Conservation (phyloP, 2,113 vertebrate species). For the Fregetta grallaria region DNA sequence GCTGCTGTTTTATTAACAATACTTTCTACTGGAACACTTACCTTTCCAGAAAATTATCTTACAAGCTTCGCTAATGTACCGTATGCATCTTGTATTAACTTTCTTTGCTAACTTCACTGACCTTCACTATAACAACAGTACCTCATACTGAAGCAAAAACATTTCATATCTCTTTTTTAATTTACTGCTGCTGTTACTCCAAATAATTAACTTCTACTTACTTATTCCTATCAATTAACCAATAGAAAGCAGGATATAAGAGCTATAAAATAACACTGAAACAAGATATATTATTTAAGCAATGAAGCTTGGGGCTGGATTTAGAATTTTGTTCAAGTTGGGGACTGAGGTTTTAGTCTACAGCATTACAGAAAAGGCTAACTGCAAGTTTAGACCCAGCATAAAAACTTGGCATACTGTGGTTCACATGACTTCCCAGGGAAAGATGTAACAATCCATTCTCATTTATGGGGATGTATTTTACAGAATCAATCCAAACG, state of each 20-base stretch:
- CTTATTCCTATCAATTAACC: not conserved
- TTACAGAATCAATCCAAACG: not conserved
- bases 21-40: not conserved
- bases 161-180: not conserved
- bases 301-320: not conserved
- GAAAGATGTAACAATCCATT: not conserved
- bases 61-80: conserved; percentile 4
- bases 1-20: not conserved
- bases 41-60: conserved; percentile 24
- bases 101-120: not conserved
- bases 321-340: not conserved
- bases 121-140: not conserved
- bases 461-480: not conserved
- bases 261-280: not conserved
- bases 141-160: not conserved
- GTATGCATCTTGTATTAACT: not conserved
- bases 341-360: not conserved
- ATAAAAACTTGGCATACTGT: not conserved
- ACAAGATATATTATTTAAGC: not conserved
- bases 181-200: not conserved
- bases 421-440: not conserved
- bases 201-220: not conserved
- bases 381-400: not conserved
- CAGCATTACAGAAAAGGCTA: not conserved
- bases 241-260: not conserved